phyloP scores from a whole-genome alignment of 2,888 invertebrate species.

The Heteromurus nitidus region DNA sequence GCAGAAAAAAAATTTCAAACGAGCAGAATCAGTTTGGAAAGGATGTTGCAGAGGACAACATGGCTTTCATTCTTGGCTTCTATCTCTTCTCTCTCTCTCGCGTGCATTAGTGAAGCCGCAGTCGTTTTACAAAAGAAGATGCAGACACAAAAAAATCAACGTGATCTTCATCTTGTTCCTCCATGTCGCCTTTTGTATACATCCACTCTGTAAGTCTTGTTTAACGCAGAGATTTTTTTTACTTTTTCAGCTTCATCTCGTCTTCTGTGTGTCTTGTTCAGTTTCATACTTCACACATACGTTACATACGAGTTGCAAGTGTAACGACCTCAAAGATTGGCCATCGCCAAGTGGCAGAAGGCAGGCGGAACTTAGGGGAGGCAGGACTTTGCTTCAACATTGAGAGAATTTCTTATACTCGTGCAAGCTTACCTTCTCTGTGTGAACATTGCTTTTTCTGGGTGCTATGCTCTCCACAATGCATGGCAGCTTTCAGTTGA shows the following conservation, averaged over 20 bases:
- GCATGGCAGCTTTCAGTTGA: not conserved
- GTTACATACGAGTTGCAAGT: conserved; percentile 9
- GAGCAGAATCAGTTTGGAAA: conserved; percentile 18
- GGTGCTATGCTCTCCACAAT: too few relatives aligned
- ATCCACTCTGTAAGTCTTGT: not conserved
- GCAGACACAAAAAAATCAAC: not conserved
- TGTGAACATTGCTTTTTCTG: too few relatives aligned
- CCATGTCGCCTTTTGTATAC: conserved; percentile 6
- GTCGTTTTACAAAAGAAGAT: not conserved
- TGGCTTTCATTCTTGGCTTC: conserved; percentile 23
- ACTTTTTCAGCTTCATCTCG: not conserved
- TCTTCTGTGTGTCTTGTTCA: conserved; percentile 3
- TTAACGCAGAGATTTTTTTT: not conserved
- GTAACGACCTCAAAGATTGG: conserved; percentile 65
- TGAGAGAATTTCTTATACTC: conserved; percentile 38
- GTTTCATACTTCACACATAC: not conserved
- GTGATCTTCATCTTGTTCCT: not conserved
- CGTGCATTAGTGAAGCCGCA: conserved; percentile 23
- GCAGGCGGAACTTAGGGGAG: conserved; percentile 56
- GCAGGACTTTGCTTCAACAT: conserved; percentile 60
- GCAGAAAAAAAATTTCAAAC: too few relatives aligned
- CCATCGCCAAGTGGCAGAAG: conserved; percentile 59
- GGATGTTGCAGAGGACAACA: conserved; percentile 31
- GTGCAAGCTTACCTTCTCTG: too few relatives aligned
- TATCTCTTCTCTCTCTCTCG: too few relatives aligned